Base-by-base conservation (phyloP, 2,113 vertebrate genomes). In the Neopipo cinnamomea region DNA sequence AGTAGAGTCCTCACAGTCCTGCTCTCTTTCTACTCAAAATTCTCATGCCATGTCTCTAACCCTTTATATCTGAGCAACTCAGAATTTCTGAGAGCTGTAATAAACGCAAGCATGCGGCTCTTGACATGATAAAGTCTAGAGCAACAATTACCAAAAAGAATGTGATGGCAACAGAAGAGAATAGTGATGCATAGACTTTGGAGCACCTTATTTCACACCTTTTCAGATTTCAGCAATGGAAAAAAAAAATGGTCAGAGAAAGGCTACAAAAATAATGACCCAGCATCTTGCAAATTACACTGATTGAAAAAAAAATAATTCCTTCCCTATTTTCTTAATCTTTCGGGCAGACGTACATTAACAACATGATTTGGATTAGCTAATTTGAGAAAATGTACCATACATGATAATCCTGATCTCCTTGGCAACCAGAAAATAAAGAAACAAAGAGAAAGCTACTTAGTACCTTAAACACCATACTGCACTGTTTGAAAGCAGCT, bases 401-500 rank as follows among this genome's bases (percentile, higher is more conserved):
- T 61, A 88, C 30, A 42, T 4, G 2, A 85, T 93, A 95, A 95
- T 93, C 86, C 77, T 62, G 66, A 93, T 95, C 47, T 77, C 79
- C 83, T 70, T 96, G 90, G 88, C 87, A 96, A 96, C 87, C 59
- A 11, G 59, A 80, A 93, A 89, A 93, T 62, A 96, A 84, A 83
- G 68, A 79, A 78, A 96, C 85, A 88, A 94, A 92, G 72, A 89
- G 70, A 92, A 89, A 93, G 39, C 62, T 93, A 59, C 74, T 86
- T 87, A 87, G 66, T 73, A 82, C 83, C 88, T 95, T 92, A 67
- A 90, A 85, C 55, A 85, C 62, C 37, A 35, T 62, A 82, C 20
- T 50, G 68, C 56, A 55, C 39, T 87, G 50, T 72, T 86, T 47
- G 50, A 91, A 96, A 96, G 67, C 50, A 35, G 78, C 61, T 89